Evolutionary conservation across 1,140 invertebrate genomes (phyloP).

Genomic region (Gryllus bimaculatus): DNA sequence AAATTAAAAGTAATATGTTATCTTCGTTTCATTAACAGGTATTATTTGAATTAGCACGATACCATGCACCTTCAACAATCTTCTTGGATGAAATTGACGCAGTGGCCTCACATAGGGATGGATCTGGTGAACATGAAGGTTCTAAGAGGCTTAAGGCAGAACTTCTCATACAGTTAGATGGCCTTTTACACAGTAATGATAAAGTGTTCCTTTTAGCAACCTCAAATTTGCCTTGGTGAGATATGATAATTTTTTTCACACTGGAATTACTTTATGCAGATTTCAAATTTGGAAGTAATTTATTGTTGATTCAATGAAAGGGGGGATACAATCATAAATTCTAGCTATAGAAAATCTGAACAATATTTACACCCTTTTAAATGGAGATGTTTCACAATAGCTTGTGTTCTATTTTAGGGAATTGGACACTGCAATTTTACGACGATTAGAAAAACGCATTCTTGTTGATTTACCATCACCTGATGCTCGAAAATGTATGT

Average conservation of each 20-base stretch:
- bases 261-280: too few species aligned
- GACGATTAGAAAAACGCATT: slow-evolving; percentile 82
- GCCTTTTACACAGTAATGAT: slow-evolving; percentile 49
- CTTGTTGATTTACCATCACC: slow-evolving; percentile 64
- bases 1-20: too few species aligned
- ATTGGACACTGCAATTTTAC: slow-evolving; percentile 68
- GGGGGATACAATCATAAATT: too few species aligned
- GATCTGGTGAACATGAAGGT: slow-evolving; percentile 77
- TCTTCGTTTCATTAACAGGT: slow-evolving; percentile 40
- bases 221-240: slow-evolving; percentile 82
- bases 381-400: not conserved
- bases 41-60: slow-evolving; percentile 80
- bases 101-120: slow-evolving; percentile 60
- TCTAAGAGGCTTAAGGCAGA: slow-evolving; percentile 86
- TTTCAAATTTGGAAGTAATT: too few species aligned
- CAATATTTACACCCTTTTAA: too few species aligned
- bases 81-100: slow-evolving; percentile 96
- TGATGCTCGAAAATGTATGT: slow-evolving; percentile 53
- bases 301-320: too few species aligned
- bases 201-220: slow-evolving; percentile 77
- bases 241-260: not conserved
- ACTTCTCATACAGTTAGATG: slow-evolving; percentile 86
- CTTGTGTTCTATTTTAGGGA: slow-evolving; percentile 47
- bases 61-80: slow-evolving; percentile 84
- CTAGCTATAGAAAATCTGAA: too few species aligned